Evolutionary conservation across 2,113 vertebrate genomes (phyloP).

Genomic region (Delphinapterus leucas): DNA sequence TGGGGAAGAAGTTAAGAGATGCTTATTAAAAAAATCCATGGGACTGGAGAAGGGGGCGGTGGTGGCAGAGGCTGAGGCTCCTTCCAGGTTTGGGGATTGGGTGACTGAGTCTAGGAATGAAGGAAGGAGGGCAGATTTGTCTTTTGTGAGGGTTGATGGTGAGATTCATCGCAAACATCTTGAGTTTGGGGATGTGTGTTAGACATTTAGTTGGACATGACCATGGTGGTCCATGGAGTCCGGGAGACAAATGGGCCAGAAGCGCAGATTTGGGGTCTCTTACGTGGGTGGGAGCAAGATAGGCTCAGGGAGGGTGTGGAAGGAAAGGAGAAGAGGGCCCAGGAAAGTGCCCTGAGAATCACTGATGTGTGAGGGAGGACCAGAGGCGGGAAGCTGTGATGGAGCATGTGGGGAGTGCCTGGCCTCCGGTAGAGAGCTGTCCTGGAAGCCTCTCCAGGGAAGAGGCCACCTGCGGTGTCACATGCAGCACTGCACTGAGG

Average conservation of each 20-base stretch:
- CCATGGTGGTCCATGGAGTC: neutral
- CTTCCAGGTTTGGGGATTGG: neutral
- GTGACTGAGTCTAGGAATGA: neutral
- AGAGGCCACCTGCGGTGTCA: neutral
- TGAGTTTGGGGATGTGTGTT: neutral
- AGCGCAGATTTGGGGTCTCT: neutral
- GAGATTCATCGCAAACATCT: neutral
- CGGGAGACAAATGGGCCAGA: neutral
- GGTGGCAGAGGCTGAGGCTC: neutral
- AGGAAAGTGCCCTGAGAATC: neutral
- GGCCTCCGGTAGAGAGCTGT: neutral
- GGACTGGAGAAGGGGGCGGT: accelerated
- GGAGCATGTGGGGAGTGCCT: accelerated
- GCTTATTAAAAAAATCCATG: neutral
- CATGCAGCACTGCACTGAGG: accelerated
- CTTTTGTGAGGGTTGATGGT: neutral
- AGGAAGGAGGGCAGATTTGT: neutral
- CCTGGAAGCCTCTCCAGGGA: neutral
- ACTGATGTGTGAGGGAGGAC: accelerated
- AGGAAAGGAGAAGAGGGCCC: neutral
- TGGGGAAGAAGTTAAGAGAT: neutral
- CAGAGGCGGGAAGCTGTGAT: neutral
- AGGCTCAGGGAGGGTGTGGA: accelerated
- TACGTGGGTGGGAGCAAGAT: neutral
- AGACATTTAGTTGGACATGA: neutral